Base-by-base conservation (phyloP, 2,113 vertebrate species). In the Istiophorus platypterus region DNA sequence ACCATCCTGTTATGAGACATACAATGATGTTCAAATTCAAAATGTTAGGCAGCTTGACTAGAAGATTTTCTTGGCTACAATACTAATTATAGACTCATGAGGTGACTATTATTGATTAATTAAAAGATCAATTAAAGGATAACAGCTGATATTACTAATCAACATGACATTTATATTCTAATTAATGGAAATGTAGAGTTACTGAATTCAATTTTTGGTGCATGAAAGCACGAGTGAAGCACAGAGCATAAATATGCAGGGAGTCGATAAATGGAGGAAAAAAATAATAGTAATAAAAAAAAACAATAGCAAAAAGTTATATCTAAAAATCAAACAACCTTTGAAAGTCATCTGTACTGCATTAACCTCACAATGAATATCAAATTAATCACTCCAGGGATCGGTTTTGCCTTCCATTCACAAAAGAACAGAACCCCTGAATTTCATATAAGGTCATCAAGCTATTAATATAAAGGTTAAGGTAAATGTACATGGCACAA, bases 1-100 rank as follows among this genome's bases (percentile, higher is more conserved):
- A 7, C 74, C 81, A 73, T 98, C 97, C 97, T 97, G 86, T 29
- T 58, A 85, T 1, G 7, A 65, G 12, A 84, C 27, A 85, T 7
- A 80, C 20, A 88, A 52, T 2, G 24, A 22, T 1, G 39, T 47
- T 20, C 65, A 57, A 75, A 27, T 49, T 2, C 27, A 51, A 72
- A 65, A 39, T 17, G 13, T 63, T 24, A n/a, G 22, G 13, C 4
- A 8, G 0, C 10, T 51, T 29, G 24, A 2, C 1, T 1, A 22
- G 26, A 47, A 5, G 15, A 20, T 17, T 27, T 49, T 59, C 18
- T 27, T 59, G 51, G n/a, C 17, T 20, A 52, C 15, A 27, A 12
- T 57, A 72, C 26, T 34, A 39, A 57, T 17, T n/a, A 5, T 12
- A n/a, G 2, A 22, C 18, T 7, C 18, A 51, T 51, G 1, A 51